Evolutionary conservation across 1,140 invertebrate genomes (phyloP).

Genomic region (Araneus ventricosus): DNA sequence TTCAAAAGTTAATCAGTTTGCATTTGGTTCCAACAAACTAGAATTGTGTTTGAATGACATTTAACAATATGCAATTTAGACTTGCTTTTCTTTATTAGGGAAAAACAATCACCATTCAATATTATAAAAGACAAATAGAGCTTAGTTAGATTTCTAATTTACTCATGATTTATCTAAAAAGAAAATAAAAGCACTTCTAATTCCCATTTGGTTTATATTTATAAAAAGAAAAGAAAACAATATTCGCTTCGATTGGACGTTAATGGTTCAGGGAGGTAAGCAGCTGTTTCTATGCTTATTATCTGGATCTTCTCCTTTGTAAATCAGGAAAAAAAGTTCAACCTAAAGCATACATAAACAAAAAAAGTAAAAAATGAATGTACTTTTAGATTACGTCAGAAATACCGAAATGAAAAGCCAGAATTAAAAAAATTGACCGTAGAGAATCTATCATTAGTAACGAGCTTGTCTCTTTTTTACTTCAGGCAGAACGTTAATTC

Average conservation of each 20-base stretch:
- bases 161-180: too few relatives aligned
- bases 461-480: slow-evolving; percentile 48
- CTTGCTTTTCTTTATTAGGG: too few relatives aligned
- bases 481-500: slow-evolving; percentile 72
- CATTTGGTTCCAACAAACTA: too few relatives aligned
- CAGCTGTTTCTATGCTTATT: background rate
- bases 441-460: slow-evolving; percentile 64
- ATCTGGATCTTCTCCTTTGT: background rate
- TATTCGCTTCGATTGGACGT: background rate
- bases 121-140: too few relatives aligned
- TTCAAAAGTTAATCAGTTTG: too few relatives aligned
- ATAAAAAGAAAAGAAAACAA: background rate
- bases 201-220: background rate
- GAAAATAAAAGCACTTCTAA: background rate
- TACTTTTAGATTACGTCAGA: too few relatives aligned
- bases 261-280: background rate
- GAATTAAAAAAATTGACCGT: slow-evolving; percentile 58
- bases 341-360: background rate
- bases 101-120: too few relatives aligned
- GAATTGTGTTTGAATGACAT: too few relatives aligned
- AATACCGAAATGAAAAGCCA: too few relatives aligned
- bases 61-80: too few relatives aligned
- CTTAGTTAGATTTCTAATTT: too few relatives aligned
- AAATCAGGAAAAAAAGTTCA: slow-evolving; percentile 27
- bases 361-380: background rate